These are phyloP conservation scores for Panopea generosa DNA, from an alignment of 2,888 invertebrate genomes.

Conservation along the genomic window DNA sequence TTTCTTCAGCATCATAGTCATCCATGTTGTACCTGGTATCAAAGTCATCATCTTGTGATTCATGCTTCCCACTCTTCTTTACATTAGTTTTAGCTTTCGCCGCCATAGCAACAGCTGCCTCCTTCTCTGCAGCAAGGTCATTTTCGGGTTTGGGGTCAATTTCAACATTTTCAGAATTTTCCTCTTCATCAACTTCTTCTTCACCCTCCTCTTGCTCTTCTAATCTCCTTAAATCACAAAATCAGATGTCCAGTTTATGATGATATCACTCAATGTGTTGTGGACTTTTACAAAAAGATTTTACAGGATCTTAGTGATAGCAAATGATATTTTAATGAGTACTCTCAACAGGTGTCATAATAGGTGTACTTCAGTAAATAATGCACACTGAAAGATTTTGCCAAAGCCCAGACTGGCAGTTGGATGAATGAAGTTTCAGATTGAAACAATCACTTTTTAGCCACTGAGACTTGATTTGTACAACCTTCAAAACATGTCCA, in stretches of 20 bases:
- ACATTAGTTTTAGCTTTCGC: slow-evolving; percentile 39
- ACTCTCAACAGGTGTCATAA: no score
- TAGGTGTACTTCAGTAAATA: no score
- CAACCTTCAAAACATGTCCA: no score
- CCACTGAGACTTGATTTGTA: no score
- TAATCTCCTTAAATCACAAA: slow-evolving; percentile 24
- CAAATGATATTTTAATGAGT: no score
- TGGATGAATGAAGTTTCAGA: no score
- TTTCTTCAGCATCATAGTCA: slow-evolving; percentile 85
- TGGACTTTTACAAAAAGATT: neutral
- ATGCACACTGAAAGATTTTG: no score
- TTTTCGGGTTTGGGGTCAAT: slow-evolving; percentile 73
- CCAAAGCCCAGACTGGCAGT: no score
- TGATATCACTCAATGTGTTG: neutral
- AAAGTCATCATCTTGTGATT: slow-evolving; percentile 87
- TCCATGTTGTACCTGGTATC: slow-evolving; percentile 89
- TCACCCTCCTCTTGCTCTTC: slow-evolving; percentile 59
- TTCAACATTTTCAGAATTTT: slow-evolving; percentile 21
- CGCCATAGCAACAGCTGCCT: slow-evolving; percentile 58
- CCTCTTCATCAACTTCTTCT: slow-evolving; percentile 44
- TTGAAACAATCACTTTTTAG: no score
- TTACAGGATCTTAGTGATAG: no score
- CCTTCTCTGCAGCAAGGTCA: slow-evolving; percentile 28
- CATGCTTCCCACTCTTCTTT: slow-evolving; percentile 70
- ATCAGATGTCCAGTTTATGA: neutral